Evolutionary conservation across 2,888 invertebrate genomes (phyloP).

Genomic region (Zygogramma bicolorata): DNA sequence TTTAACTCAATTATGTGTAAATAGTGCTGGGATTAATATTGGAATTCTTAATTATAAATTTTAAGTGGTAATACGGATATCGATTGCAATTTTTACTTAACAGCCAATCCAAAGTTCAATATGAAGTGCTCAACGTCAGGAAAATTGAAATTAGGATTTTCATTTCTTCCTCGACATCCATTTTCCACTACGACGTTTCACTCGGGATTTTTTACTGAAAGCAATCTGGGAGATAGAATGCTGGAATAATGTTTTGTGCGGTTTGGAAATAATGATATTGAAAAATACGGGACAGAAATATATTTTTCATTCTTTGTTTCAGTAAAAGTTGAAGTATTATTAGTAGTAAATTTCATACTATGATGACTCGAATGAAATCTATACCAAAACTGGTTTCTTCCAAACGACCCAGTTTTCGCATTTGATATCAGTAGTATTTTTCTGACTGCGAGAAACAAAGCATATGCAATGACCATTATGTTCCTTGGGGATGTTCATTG

Average conservation of each 20-base stretch:
- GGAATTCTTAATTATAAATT: slow-evolving; percentile 18
- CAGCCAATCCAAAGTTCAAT: slow-evolving; percentile 20
- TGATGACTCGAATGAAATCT: too few species aligned
- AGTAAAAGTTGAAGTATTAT: too few species aligned
- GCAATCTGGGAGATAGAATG: not conserved
- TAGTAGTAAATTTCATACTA: too few species aligned
- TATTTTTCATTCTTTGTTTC: not conserved
- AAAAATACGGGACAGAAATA: not conserved
- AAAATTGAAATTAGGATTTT: slow-evolving; percentile 18
- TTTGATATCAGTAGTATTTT: too few species aligned
- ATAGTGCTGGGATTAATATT: slow-evolving; percentile 21
- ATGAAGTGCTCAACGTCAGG: not conserved
- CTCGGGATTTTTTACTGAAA: not conserved
- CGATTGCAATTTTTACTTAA: slow-evolving; percentile 15
- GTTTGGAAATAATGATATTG: not conserved
- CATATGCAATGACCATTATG: too few species aligned
- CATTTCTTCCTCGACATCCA: not conserved
- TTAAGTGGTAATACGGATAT: slow-evolving; percentile 16
- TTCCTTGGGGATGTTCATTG: too few species aligned
- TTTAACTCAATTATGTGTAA: slow-evolving; percentile 25
- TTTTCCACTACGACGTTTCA: not conserved
- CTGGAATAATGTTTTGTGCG: not conserved
- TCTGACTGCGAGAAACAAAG: too few species aligned
- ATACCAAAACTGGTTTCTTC: too few species aligned
- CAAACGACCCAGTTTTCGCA: too few species aligned